Evolutionary conservation across 1,140 invertebrate genomes (phyloP).

Genomic region (Drosophila willistoni): DNA sequence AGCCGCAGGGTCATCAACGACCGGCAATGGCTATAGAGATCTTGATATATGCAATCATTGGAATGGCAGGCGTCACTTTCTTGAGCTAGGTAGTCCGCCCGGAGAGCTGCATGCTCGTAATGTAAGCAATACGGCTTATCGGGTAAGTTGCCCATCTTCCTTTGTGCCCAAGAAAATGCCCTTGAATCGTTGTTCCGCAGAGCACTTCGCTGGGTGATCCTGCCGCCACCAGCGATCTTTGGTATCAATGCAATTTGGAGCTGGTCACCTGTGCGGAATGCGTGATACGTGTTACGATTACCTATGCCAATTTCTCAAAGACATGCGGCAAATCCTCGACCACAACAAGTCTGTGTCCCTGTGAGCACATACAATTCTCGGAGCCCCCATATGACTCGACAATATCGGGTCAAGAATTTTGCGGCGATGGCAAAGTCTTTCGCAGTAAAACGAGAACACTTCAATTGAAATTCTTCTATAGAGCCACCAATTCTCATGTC

Average conservation of each 20-base stretch:
- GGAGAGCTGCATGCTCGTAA: slow-evolving; percentile 86
- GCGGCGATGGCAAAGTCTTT: slow-evolving; percentile 86
- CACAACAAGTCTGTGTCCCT: slow-evolving; percentile 83
- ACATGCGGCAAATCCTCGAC: slow-evolving; percentile 71
- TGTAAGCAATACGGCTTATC: slow-evolving; percentile 82
- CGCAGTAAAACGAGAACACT: slow-evolving; percentile 87
- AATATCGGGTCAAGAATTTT: slow-evolving; percentile 86
- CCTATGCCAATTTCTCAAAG: slow-evolving; percentile 83
- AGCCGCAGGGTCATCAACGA: slow-evolving; percentile 18
- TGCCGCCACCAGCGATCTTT: slow-evolving; percentile 51
- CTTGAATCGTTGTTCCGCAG: slow-evolving; percentile 27
- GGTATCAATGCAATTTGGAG: slow-evolving; percentile 87
- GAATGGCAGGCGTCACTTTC: slow-evolving; percentile 86
- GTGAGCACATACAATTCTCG: slow-evolving; percentile 88
- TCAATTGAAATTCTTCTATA: slow-evolving; percentile 87
- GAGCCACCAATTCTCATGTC: slow-evolving; percentile 86
- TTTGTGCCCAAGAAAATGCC: no score
- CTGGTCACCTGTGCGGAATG: slow-evolving; percentile 89
- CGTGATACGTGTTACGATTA: slow-evolving; percentile 86
- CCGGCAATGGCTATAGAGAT: slow-evolving; percentile 76
- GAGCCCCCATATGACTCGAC: slow-evolving; percentile 87
- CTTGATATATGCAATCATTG: slow-evolving; percentile 86
- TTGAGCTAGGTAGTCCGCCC: slow-evolving; percentile 85
- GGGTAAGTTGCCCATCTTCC: slow-evolving; percentile 48
- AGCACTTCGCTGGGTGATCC: slow-evolving; percentile 64